phyloP scores from a whole-genome alignment of 1,140 invertebrate genomes.

The Hylaeus anthracinus region DNA sequence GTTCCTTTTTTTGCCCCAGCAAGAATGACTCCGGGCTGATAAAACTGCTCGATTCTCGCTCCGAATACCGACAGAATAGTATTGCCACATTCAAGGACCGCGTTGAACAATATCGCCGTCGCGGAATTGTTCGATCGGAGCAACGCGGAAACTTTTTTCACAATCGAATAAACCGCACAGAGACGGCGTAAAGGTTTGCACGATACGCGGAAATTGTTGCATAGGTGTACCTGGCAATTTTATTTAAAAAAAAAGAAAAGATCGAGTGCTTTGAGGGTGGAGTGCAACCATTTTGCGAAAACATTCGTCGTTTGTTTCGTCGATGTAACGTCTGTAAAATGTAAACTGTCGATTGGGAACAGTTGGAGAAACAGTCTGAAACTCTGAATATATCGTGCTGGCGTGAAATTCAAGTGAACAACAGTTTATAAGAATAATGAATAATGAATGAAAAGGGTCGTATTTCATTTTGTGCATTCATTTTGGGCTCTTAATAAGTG shows the following conservation, averaged over 20 bases:
- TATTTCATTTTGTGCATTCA: no score
- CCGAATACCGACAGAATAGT: neutral
- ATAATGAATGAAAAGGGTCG: no score
- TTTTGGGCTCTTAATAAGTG: no score
- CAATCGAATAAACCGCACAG: neutral
- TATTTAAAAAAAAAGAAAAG: neutral
- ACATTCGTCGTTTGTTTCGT: neutral
- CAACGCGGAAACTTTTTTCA: neutral
- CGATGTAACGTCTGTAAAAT: no score
- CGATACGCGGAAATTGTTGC: neutral
- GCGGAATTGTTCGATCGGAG: neutral
- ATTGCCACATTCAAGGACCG: neutral
- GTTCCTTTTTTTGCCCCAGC: neutral
- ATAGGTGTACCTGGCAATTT: neutral
- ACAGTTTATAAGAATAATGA: no score
- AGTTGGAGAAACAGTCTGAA: no score
- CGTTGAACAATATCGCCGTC: constrained; percentile 7
- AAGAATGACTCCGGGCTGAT: constrained; percentile 8
- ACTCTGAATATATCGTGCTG: no score
- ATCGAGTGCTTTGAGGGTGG: neutral
- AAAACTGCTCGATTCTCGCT: neutral
- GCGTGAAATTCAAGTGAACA: no score
- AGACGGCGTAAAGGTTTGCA: no score
- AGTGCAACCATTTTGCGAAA: no score
- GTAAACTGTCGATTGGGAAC: no score